phyloP scores from a whole-genome alignment of 2,888 invertebrate genomes.

The Actias luna region DNA sequence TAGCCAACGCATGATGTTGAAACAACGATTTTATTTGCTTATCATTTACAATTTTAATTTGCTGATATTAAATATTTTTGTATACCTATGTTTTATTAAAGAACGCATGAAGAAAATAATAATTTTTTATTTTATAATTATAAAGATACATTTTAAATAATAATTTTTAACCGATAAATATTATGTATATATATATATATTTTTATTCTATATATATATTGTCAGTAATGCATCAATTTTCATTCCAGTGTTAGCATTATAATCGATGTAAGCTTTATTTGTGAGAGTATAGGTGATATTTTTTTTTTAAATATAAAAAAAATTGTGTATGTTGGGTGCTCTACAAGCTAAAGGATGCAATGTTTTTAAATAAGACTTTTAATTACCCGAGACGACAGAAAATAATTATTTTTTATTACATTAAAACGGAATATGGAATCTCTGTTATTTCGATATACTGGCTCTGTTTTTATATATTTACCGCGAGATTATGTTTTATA shows the following conservation, averaged over 20 bases:
- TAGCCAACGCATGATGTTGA: conserved; percentile 52
- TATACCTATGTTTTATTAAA: conserved; percentile 45
- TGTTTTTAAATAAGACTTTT: conserved; percentile 49
- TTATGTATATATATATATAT: conserved; percentile 6
- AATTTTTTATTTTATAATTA: conserved; percentile 38
- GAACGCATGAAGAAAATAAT: conserved; percentile 47
- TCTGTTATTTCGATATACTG: conserved; percentile 48
- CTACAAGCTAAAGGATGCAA: conserved; percentile 56
- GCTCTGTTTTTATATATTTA: not conserved
- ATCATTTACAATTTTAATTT: conserved; percentile 59
- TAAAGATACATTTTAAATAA: conserved; percentile 36
- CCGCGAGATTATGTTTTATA: conserved; percentile 36
- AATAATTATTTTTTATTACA: conserved; percentile 15
- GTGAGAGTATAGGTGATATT: conserved; percentile 44
- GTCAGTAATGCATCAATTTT: conserved; percentile 50
- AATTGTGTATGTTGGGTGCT: conserved; percentile 64
- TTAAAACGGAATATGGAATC: conserved; percentile 53
- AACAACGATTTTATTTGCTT: conserved; percentile 68
- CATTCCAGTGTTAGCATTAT: conserved; percentile 74
- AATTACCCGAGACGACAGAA: conserved; percentile 31
- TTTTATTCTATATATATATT: not conserved
- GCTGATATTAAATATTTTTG: conserved; percentile 51
- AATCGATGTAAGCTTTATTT: conserved; percentile 74
- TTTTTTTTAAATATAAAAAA: conserved; percentile 27
- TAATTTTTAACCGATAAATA: conserved; percentile 24